Evolutionary conservation across 1,140 invertebrate species (phyloP), one percentile per base, ranked within the genome.

Genomic region (Tetramorium parvispinum): DNA sequence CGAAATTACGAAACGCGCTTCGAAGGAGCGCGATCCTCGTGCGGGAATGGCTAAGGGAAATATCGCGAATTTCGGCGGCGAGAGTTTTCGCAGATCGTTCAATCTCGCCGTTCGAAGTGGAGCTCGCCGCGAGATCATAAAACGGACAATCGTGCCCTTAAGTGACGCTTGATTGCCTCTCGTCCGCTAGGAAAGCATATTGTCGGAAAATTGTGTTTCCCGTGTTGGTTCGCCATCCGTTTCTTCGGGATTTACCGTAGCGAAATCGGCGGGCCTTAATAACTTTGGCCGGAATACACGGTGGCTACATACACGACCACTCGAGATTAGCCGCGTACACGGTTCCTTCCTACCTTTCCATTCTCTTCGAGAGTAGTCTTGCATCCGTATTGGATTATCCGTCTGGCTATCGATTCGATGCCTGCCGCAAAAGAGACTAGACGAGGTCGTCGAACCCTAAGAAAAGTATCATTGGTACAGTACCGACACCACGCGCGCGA

Each of bases 191-290:
- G 65, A 89, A 83, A 89, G 76, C 87, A 88, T 85, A 88, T 88
- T 89, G 87, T 79, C 73, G 86, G 89, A 88, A 87, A 90, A 90
- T 90, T 78, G 85, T 89, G 53, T 87, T 87, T 89, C 79, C 66
- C 27, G 70, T 46, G 46, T 75, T 61, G 87, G 51, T 37, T 49
- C 66, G 65, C 75, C 82, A 53, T 88, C 43, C 78, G 68, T 57
- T 81, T 76, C 77, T 66, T 68, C 75, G 81, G 79, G 81, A 70
- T 88, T 75, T 75, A 79, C 55, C 70, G 82, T 51, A 40, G 77
- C 79, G 73, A 87, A 65, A 89, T 89, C 85, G 78, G n/a, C 37
- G 43, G 32, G 18, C 76, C 68, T 83, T 88, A 87, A 89, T 89
- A 88, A 85, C 77, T 78, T 66, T 65, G 59, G 18, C 40, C 76